phyloP scores from a whole-genome alignment of 2,113 vertebrate species.

The Thamnaconus septentrionalis region DNA sequence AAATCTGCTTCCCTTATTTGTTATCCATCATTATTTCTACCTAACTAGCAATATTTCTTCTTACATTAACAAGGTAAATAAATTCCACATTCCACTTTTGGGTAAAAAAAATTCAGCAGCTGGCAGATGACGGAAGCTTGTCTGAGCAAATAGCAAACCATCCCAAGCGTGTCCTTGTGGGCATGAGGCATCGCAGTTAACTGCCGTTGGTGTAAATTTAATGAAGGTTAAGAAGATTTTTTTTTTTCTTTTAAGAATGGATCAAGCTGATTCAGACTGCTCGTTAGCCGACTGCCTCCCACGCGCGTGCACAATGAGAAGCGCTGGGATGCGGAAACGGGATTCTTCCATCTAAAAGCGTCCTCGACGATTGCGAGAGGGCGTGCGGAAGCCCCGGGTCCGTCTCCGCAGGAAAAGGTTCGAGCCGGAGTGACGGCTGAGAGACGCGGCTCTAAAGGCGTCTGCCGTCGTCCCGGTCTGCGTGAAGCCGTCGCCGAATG shows the following conservation, averaged over 20 bases:
- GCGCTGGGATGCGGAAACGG: constrained; percentile 13
- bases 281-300: constrained; percentile 40
- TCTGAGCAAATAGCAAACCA: not conserved
- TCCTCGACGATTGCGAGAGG: constrained; percentile 13
- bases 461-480: constrained; percentile 37
- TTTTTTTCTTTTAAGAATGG: constrained; percentile 9
- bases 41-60: too few species aligned
- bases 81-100: too few species aligned
- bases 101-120: too few species aligned
- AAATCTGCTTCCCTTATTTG: too few species aligned
- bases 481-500: constrained; percentile 53
- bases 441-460: constrained; percentile 30
- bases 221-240: constrained; percentile 10
- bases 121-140: too few species aligned
- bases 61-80: too few species aligned
- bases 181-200: constrained; percentile 23
- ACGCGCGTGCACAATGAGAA: constrained; percentile 22
- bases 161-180: constrained; percentile 12
- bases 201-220: constrained; percentile 33
- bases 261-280: constrained; percentile 47
- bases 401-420: not conserved
- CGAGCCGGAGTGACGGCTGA: not conserved
- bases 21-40: too few species aligned
- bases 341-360: not conserved
- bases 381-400: constrained; percentile 6